Percentiles rank a stretch among this genome's conserved stretches.
These are phyloP conservation scores for Acrocephalus arundinaceus DNA, from an alignment of 2,113 vertebrate genomes.

Conservation along the genomic window DNA sequence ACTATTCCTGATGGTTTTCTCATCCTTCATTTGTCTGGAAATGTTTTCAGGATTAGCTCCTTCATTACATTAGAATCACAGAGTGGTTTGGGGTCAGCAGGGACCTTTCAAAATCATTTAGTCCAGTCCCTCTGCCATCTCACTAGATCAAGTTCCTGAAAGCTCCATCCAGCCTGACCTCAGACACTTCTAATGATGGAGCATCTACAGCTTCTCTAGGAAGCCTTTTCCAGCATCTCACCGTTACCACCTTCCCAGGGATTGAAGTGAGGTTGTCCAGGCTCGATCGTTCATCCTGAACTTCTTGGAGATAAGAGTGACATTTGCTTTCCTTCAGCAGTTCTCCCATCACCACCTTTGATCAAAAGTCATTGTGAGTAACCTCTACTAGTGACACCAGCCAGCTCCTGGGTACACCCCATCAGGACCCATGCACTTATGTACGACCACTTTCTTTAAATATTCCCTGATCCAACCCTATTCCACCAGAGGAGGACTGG, in stretches of 20 bases:
- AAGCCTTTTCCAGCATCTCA: background rate
- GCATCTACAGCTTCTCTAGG: background rate
- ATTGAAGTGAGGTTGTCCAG: background rate
- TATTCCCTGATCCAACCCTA: background rate
- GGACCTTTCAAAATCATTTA: background rate
- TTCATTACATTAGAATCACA: background rate
- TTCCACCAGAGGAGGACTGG: background rate
- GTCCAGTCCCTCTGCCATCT: background rate
- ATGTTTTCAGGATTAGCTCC: background rate
- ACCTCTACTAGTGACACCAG: background rate
- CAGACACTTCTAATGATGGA: background rate
- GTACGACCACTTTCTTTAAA: background rate
- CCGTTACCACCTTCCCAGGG: background rate
- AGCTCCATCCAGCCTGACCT: background rate
- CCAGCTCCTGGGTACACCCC: background rate
- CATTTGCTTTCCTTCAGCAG: background rate
- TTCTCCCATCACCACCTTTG: background rate
- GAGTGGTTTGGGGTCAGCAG: background rate
- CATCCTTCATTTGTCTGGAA: background rate
- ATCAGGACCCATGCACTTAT: background rate
- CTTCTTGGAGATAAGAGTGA: background rate
- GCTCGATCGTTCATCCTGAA: background rate
- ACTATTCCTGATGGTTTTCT: background rate
- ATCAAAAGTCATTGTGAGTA: background rate
- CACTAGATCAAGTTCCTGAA: background rate